Percentiles rank a stretch among this genome's conserved stretches.
phyloP scores from a whole-genome alignment of 2,113 vertebrate genomes.

The Anoura caudifer region DNA sequence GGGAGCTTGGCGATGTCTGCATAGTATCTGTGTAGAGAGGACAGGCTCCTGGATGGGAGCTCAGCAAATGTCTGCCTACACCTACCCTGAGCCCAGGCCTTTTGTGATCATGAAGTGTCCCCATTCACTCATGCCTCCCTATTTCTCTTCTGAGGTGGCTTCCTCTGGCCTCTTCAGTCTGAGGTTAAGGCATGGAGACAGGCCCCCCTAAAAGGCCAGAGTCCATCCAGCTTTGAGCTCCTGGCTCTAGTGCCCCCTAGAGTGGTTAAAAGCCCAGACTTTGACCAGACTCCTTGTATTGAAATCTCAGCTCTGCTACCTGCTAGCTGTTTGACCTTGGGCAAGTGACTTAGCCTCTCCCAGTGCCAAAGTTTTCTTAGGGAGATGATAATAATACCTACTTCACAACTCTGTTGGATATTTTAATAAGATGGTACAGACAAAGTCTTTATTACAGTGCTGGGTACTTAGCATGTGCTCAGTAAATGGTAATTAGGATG shows the following conservation, averaged over 20 bases:
- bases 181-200: neutral
- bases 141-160: neutral
- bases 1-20: slow-evolving; percentile 97
- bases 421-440: neutral
- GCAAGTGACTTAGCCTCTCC: neutral
- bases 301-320: neutral
- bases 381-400: neutral
- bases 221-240: neutral
- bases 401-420: neutral
- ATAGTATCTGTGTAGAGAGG: slow-evolving; percentile 88
- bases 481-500: neutral
- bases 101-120: neutral
- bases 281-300: neutral
- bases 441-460: neutral
- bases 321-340: neutral
- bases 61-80: neutral
- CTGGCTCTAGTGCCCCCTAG: neutral
- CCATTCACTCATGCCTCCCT: neutral
- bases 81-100: neutral
- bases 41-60: neutral
- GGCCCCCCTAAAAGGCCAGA: neutral
- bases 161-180: neutral
- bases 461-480: neutral
- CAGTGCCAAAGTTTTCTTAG: neutral
- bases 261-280: neutral